Evolutionary conservation across 2,113 vertebrate genomes (phyloP).

Genomic region (Nymphicus hollandicus): DNA sequence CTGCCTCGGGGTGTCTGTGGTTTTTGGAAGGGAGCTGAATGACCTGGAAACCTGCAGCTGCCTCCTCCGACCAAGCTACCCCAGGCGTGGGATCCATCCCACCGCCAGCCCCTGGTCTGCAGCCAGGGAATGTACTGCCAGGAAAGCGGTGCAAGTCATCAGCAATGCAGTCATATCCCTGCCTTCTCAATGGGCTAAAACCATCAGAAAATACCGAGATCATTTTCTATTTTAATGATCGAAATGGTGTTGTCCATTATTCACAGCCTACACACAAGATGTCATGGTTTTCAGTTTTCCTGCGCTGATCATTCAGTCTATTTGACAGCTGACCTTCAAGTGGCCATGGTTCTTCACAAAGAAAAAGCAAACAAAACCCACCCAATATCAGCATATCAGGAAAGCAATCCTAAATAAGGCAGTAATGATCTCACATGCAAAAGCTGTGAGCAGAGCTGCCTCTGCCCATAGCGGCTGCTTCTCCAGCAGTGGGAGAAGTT

Average conservation of each 20-base stretch:
- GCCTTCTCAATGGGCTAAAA: background rate
- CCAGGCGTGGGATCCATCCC: background rate
- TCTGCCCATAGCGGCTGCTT: background rate
- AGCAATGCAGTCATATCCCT: background rate
- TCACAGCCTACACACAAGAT: background rate
- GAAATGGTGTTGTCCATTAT: background rate
- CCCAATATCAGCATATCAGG: background rate
- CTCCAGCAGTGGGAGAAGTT: background rate
- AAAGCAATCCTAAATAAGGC: background rate
- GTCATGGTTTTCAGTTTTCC: background rate
- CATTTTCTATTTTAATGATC: background rate
- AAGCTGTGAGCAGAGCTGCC: background rate
- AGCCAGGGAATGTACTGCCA: background rate
- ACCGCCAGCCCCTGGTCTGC: background rate
- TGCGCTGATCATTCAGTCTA: background rate
- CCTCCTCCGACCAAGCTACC: background rate
- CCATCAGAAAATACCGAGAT: background rate
- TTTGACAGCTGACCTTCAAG: background rate
- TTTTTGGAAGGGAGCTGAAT: background rate
- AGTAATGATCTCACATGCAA: background rate
- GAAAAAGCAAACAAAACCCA: background rate
- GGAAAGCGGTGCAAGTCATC: background rate
- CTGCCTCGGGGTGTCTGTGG: background rate
- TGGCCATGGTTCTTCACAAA: background rate
- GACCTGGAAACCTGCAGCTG: background rate